Conservation (phyloP, 2,797 vertebrate genomes). For the Chrysocyon brachyurus region DNA sequence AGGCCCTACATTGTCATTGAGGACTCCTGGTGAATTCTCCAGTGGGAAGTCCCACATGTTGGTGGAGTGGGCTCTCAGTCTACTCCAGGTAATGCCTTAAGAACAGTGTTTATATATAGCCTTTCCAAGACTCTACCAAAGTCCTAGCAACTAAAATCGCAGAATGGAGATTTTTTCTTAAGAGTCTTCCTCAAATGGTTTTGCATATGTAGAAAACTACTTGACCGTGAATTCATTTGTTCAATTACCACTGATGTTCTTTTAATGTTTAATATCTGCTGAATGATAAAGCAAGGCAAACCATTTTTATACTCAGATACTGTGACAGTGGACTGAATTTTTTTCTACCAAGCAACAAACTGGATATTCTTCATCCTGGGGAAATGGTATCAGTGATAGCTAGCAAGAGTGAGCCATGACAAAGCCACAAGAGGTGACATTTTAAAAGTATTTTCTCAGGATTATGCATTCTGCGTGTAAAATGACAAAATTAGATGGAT, state of each 20-base stretch:
- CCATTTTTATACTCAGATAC: neutral
- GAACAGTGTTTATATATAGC: neutral
- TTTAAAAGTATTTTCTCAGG: constrained; percentile 5
- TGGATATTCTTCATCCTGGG: neutral
- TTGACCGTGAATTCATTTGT: neutral
- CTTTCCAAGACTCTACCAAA: neutral
- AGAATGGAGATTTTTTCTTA: neutral
- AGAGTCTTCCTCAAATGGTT: neutral
- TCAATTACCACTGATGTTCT: neutral
- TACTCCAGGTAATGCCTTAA: neutral
- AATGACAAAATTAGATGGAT: neutral
- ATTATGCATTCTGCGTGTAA: neutral
- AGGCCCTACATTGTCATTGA: fast-evolving
- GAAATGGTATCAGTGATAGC: neutral
- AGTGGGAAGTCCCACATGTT: fast-evolving
- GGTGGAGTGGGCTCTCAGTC: fast-evolving
- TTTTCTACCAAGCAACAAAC: neutral
- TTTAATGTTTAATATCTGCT: constrained; percentile 38
- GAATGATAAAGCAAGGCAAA: neutral
- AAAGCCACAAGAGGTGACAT: neutral
- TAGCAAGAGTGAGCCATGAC: too few relatives aligned
- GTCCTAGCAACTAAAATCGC: neutral
- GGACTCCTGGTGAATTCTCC: neutral
- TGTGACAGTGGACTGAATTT: neutral
- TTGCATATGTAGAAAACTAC: neutral